Evolutionary conservation across 2,797 vertebrate genomes (phyloP).

Genomic region (Notoglanidium macrostoma): DNA sequence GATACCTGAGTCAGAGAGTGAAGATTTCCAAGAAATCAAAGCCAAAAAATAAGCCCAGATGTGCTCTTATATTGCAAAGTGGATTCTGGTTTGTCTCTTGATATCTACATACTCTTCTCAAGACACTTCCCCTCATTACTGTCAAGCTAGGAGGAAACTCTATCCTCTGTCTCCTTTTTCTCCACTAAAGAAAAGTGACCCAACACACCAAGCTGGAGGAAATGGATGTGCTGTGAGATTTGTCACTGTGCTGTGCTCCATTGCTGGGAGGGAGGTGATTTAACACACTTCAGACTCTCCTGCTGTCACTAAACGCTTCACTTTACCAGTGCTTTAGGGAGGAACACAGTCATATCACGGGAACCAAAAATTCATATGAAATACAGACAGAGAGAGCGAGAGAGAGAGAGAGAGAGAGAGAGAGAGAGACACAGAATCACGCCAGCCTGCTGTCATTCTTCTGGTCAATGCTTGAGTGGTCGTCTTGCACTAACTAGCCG

Average conservation of each 20-base stretch:
- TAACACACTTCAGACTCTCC: constrained; percentile 28
- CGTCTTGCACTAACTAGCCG: not conserved
- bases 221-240: constrained; percentile 37
- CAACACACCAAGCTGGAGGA: constrained; percentile 23
- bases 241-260: not conserved
- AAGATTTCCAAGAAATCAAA: not conserved
- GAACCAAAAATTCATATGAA: constrained; percentile 9
- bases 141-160: not conserved
- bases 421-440: not conserved
- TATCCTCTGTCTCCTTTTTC: constrained; percentile 5
- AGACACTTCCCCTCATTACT: constrained; percentile 15
- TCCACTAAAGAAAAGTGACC: constrained; percentile 22
- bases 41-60: not conserved
- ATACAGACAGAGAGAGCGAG: not conserved
- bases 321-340: constrained; percentile 12
- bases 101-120: not conserved
- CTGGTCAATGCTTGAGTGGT: not conserved
- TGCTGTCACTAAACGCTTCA: constrained; percentile 24
- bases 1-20: not conserved
- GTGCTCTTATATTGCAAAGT: not conserved
- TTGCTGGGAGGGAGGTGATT: constrained; percentile 29
- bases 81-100: not conserved
- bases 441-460: not conserved
- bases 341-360: constrained; percentile 4
- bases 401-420: not conserved